phyloP scores from a whole-genome alignment of 2,113 vertebrate genomes.

The Alouatta palliata region DNA sequence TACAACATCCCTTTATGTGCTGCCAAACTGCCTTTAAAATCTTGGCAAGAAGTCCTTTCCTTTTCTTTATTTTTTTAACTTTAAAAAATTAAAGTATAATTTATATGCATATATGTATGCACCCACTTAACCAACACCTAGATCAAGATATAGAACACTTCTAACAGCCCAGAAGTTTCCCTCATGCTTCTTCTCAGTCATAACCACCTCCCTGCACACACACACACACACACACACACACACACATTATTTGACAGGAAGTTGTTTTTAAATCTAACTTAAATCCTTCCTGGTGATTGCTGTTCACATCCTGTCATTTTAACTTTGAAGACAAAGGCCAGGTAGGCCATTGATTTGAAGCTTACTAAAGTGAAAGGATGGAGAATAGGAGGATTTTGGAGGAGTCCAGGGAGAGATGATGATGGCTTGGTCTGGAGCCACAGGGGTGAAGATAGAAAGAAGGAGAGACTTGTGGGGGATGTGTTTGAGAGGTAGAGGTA shows the following conservation, averaged over 20 bases:
- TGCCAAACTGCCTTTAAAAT: slow-evolving; percentile 63
- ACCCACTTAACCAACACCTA: slow-evolving; percentile 29
- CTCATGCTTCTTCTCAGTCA: not conserved
- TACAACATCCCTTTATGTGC: slow-evolving; percentile 1
- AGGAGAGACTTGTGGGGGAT: not conserved
- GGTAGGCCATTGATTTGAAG: not conserved
- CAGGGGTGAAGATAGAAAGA: no score
- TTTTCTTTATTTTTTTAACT: slow-evolving; percentile 27
- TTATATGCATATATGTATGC: not conserved
- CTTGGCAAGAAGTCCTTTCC: slow-evolving; percentile 58
- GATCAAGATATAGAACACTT: not conserved
- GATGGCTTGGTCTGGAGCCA: not conserved
- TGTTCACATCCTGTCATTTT: not conserved
- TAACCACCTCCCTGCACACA: not conserved
- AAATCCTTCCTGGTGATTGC: not conserved
- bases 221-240: accelerated
- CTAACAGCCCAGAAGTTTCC: not conserved
- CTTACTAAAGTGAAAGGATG: not conserved
- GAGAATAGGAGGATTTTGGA: not conserved
- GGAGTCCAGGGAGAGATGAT: not conserved
- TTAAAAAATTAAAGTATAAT: slow-evolving; percentile 41
- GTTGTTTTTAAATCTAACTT: not conserved
- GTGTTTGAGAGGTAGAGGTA: not conserved
- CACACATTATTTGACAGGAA: not conserved
- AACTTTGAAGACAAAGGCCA: not conserved